phyloP scores from a whole-genome alignment of 2,113 vertebrate genomes.

The Ctenomys sociabilis region DNA sequence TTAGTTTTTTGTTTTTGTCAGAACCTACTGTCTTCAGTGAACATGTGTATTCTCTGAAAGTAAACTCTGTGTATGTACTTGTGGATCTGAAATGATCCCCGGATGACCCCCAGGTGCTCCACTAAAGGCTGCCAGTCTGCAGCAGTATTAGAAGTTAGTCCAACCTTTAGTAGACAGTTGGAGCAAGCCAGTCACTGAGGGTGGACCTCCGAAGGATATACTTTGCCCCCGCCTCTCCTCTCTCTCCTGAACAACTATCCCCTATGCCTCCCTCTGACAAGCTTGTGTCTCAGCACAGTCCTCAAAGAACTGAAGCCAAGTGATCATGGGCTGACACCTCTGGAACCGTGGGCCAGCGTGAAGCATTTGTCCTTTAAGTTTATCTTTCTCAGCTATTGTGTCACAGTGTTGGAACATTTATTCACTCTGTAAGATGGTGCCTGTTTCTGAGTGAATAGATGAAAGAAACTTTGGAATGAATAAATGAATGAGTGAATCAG shows the following conservation, averaged over 20 bases:
- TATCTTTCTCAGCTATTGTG: background rate
- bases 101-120: too few relatives aligned
- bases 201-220: background rate
- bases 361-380: background rate
- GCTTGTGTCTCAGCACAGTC: background rate
- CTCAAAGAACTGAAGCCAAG: background rate
- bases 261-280: background rate
- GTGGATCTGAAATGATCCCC: background rate
- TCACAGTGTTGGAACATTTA: background rate
- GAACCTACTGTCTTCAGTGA: background rate
- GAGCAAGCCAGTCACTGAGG: too few relatives aligned
- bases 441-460: slow-evolving; percentile 15
- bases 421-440: background rate
- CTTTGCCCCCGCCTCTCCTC: background rate
- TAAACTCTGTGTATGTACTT: background rate
- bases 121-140: background rate
- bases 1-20: slow-evolving; percentile 12
- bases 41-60: background rate
- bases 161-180: background rate
- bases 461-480: slow-evolving; percentile 17
- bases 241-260: background rate
- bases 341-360: background rate
- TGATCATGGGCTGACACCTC: background rate
- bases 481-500: background rate
- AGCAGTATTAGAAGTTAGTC: background rate